Conservation (phyloP, 2,113 vertebrate species). For the Cranoglanis bouderius region DNA sequence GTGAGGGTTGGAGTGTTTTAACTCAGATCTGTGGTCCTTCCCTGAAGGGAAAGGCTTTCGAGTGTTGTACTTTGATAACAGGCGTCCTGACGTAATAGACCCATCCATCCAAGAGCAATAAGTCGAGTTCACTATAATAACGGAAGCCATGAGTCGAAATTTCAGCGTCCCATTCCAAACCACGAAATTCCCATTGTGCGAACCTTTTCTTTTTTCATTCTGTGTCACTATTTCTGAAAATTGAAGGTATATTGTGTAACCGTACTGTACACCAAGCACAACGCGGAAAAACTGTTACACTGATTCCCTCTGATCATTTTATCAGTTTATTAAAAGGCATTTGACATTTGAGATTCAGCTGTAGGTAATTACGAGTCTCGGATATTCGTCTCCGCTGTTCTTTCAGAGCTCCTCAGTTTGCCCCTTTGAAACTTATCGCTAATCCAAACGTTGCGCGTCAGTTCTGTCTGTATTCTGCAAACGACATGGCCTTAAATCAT, state of each 20-base stretch:
- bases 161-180: constrained; percentile 30
- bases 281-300: constrained; percentile 19
- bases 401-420: constrained; percentile 3
- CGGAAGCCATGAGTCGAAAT: constrained; percentile 51
- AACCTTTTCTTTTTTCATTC: constrained; percentile 14
- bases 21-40: constrained; percentile 47
- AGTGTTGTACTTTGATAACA: constrained; percentile 42
- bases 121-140: constrained; percentile 51
- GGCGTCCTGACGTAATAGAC: constrained; percentile 49
- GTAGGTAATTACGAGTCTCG: background rate
- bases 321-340: background rate
- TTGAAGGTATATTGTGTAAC: constrained; percentile 2
- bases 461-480: constrained; percentile 33
- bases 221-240: constrained; percentile 22
- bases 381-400: background rate
- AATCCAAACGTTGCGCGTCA: constrained; percentile 24
- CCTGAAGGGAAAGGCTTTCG: constrained; percentile 41
- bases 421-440: constrained; percentile 3
- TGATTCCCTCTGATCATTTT: background rate
- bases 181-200: background rate
- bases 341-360: background rate
- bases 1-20: constrained; percentile 49
- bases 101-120: constrained; percentile 61
- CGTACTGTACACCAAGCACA: constrained; percentile 51
- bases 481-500: constrained; percentile 49